Base-by-base conservation (phyloP, 2,797 vertebrate genomes). In the Cossypha caffra region DNA sequence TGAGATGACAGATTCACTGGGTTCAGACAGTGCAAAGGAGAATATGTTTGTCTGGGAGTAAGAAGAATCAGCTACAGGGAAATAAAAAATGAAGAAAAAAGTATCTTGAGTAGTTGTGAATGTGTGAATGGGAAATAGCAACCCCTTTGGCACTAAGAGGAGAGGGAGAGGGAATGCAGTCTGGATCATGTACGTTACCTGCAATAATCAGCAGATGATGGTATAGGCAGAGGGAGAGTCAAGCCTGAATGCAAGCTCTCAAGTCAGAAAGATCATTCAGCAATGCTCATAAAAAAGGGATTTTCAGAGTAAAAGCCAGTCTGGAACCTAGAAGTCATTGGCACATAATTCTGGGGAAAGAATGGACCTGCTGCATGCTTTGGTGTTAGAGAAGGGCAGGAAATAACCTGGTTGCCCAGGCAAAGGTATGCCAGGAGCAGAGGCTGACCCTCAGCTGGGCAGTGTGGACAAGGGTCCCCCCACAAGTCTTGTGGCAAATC, bases 401-500 rank as follows among this genome's bases (percentile, higher is more conserved):
- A 64, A 54, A 7, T 7, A 52, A n/a, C 5, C 5, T 55, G 20
- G 8, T 11, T 73, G 19, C 11, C 40, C 11, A 37, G 38, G 8
- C 18, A 62, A 58, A 86, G 18, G 2, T 42, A 5, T 33, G 13
- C 17, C 61, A 59, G 37, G 16, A 59, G 4, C n/a, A 85, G 4
- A 50, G 54, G 7, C 16, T 74, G 37, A 20, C 16, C 52, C 24
- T 61, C 2, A 1, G 25, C 38, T 91, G 66, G 58, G 26, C 69
- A 54, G 20, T 0, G 0, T 25, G 14, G 45, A 58, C 3, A 2
- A 48, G 20, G 31, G 18, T 26, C 37, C 35, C 81, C 11, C 11
- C 16, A 10, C 26, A 68, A 69, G 26, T 26, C 21, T 48, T 55
- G 52, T 73, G 64, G 31, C n/a, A 29, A 20, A 57, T 23, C 38